Conservation (phyloP, 2,797 vertebrate species). For the Hylomyscus alleni region DNA sequence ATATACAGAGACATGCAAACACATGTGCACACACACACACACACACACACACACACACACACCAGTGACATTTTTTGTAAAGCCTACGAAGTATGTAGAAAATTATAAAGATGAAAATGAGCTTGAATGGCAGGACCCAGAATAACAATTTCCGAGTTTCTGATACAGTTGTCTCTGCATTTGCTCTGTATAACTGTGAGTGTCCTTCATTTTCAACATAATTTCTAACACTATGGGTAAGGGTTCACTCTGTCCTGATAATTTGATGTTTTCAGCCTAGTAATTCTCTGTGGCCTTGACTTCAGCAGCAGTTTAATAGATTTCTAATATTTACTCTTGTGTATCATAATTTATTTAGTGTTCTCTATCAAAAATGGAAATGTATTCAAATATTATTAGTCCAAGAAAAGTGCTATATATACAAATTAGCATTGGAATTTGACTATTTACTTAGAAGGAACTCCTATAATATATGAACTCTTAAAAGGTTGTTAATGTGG, state of each 20-base stretch:
- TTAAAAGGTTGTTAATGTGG: neutral
- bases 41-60: neutral
- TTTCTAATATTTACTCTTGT: constrained; percentile 46
- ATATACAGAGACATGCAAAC: neutral
- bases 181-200: neutral
- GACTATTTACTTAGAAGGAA: constrained; percentile 16
- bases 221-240: neutral
- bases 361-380: constrained; percentile 10
- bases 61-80: neutral
- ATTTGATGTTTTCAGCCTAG: constrained; percentile 12
- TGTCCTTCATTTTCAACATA: constrained; percentile 33
- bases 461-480: neutral
- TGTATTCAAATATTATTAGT: neutral
- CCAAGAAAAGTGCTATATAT: neutral
- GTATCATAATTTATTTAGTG: constrained; percentile 59
- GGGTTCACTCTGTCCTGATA: constrained; percentile 2
- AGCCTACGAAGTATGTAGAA: neutral
- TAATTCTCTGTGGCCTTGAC: constrained; percentile 1
- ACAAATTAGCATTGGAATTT: constrained; percentile 47
- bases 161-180: neutral
- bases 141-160: neutral
- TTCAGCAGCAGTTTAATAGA: constrained; percentile 54
- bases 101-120: constrained; percentile 16
- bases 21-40: neutral
- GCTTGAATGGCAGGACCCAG: neutral